Percentiles rank a stretch among this genome's conserved stretches.
phyloP scores from a whole-genome alignment of 2,113 vertebrate species.

The Sylvia atricapilla region DNA sequence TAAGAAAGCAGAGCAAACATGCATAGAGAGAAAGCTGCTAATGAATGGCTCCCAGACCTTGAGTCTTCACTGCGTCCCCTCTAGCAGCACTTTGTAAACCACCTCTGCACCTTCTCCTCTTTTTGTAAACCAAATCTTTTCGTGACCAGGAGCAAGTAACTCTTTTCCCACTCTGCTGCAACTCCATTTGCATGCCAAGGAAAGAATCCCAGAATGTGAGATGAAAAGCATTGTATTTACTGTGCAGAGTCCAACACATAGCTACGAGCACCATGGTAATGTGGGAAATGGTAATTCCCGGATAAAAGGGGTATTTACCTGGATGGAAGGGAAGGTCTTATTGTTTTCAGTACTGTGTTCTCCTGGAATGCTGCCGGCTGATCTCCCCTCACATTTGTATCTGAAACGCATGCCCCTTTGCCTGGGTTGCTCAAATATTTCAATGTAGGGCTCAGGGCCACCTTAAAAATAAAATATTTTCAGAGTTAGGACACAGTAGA shows the following conservation, averaged over 20 bases:
- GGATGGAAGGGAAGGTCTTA: conserved; percentile 91
- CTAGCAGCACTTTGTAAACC: not conserved
- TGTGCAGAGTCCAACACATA: not conserved
- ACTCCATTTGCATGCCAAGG: not conserved
- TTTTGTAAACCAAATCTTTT: not conserved
- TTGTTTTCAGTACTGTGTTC: conserved; percentile 93
- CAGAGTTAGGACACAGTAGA: not conserved
- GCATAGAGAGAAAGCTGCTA: not conserved
- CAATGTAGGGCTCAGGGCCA: conserved; percentile 83
- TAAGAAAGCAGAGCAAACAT: not conserved
- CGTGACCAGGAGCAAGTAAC: not conserved
- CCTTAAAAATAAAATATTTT: conserved; percentile 43
- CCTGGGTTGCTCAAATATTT: conserved; percentile 94
- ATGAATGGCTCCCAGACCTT: not conserved
- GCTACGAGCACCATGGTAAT: not conserved
- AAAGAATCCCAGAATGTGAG: not conserved
- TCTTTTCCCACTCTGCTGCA: not conserved
- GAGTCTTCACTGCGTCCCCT: not conserved
- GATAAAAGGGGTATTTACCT: conserved; percentile 75
- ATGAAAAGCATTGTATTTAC: conserved; percentile 1
- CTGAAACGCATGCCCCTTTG: conserved; percentile 98
- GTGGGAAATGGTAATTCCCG: not conserved
- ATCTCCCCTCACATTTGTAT: conserved; percentile 96
- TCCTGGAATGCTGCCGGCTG: conserved; percentile 95
- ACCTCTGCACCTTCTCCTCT: not conserved